phyloP scores from a whole-genome alignment of 2,888 invertebrate species.

The Lottia scabra region DNA sequence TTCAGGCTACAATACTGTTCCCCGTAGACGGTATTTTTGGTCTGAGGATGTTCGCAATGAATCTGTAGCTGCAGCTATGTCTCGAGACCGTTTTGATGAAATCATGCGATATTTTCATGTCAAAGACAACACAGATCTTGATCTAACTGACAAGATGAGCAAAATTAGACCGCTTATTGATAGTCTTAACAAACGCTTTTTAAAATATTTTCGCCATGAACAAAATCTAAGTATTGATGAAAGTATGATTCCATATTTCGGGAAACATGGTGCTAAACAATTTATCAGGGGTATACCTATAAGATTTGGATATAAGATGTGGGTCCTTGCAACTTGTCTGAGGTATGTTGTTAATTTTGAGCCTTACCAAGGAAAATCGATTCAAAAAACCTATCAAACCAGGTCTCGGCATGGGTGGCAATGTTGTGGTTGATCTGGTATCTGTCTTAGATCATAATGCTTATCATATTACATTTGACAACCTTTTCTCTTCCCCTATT shows the following conservation, averaged over 20 bases:
- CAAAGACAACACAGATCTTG: constrained; percentile 21
- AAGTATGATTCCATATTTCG: constrained; percentile 66
- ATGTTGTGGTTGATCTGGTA: constrained; percentile 8
- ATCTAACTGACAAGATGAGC: constrained; percentile 26
- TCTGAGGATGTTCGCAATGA: constrained; percentile 21
- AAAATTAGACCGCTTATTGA: constrained; percentile 29
- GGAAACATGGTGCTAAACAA: constrained; percentile 38
- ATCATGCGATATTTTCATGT: too few species aligned
- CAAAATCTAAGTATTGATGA: constrained; percentile 51
- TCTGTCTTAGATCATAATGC: not conserved
- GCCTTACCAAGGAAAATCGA: constrained; percentile 20
- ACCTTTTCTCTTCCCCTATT: constrained; percentile 23
- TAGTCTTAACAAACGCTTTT: constrained; percentile 20
- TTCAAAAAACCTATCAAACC: not conserved
- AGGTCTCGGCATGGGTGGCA: constrained; percentile 12
- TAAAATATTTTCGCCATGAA: constrained; percentile 8
- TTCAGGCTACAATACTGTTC: constrained; percentile 23
- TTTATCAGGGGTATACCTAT: constrained; percentile 26
- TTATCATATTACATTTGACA: constrained; percentile 28
- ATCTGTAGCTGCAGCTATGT: constrained; percentile 20
- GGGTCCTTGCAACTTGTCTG: constrained; percentile 25
- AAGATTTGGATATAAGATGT: constrained; percentile 42
- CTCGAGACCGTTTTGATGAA: constrained; percentile 23
- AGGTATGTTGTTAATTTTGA: too few species aligned
- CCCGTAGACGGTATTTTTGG: too few species aligned